Evolutionary conservation across 2,888 invertebrate species (phyloP).

Genomic region (Baronia brevicornis): DNA sequence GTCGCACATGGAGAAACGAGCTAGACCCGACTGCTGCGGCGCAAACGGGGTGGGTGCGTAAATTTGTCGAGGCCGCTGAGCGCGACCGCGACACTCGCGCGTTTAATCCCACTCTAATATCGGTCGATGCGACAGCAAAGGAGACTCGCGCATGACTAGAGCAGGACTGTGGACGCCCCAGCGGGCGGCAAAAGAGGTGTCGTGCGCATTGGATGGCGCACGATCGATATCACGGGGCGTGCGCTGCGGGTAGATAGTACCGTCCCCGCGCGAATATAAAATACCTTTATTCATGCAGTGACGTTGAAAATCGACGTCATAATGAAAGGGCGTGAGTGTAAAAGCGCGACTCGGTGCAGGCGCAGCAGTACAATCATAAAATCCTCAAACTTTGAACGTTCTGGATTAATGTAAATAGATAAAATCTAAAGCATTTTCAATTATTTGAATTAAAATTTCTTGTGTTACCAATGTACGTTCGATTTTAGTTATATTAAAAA

Average conservation of each 20-base stretch:
- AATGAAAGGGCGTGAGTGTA: constrained; percentile 22
- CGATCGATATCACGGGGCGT: constrained; percentile 43
- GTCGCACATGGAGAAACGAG: constrained; percentile 40
- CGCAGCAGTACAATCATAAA: too few species aligned
- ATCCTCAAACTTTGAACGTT: too few species aligned
- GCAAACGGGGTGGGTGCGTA: constrained; percentile 38
- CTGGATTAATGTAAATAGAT: too few species aligned
- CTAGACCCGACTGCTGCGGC: constrained; percentile 32
- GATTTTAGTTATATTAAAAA: too few species aligned
- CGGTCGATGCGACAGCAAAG: constrained; percentile 52
- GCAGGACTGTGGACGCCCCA: constrained; percentile 38
- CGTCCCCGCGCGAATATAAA: constrained; percentile 32
- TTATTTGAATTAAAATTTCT: too few species aligned
- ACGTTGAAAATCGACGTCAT: constrained; percentile 51
- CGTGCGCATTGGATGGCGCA: constrained; percentile 34
- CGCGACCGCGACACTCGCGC: constrained; percentile 68
- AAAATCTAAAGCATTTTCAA: too few species aligned
- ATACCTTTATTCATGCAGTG: constrained; percentile 49
- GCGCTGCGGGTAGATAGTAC: constrained; percentile 38
- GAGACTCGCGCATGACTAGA: constrained; percentile 56
- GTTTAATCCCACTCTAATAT: constrained; percentile 39
- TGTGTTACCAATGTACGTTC: too few species aligned
- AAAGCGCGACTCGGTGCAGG: constrained; percentile 22
- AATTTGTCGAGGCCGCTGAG: constrained; percentile 40
- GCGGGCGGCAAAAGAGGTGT: constrained; percentile 26